Evolutionary conservation across 1,140 invertebrate genomes (phyloP), one percentile per base, ranked within the genome.

Genomic region (Drosophila yakuba): DNA sequence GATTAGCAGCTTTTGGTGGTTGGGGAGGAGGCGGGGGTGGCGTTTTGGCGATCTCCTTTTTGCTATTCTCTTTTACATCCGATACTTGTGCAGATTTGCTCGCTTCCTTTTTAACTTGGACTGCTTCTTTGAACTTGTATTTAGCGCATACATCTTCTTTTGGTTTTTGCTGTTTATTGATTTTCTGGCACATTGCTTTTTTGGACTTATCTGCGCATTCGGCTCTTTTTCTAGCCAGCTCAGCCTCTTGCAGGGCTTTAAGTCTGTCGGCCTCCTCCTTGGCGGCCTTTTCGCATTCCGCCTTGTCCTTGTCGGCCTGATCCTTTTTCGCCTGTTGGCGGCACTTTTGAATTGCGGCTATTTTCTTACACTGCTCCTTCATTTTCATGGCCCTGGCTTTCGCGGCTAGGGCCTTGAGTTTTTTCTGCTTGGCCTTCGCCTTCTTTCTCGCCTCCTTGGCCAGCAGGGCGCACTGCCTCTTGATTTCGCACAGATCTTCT

Each of bases 381-480:
- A 44, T 51, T 36, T 11, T 32, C 6, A 11, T 11, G 15, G 39
- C n/a, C 61, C 17, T 36, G 7, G 14, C 64, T 32, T 11, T 52
- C 3, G 64, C 14, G 47, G 64, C 61, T 15, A 63, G 28, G 14
- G 55, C 55, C 14, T 60, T 63, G 2, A 63, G 60, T 32, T n/a
- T 63, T 4, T 43, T 35, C 8, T 63, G 60, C 25, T 6, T 28
- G 1, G 25, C 25, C 38, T 4, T 4, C 8, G 60, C 64, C 43
- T 41, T 71, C 6, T 3, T 3, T n/a, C n/a, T 48, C 6, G 54
- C 48, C 20, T 56, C 50, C 14, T 25, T 2, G 28, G 66, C 44
- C n/a, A 71, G 17, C 23, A 36, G 14, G 6, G 44, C 39, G 11
- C 67, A 44, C 25, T 44, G 43, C 36, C 4, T 67, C 23, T 48